Evolutionary conservation across 2,888 invertebrate genomes (phyloP), one percentile per base, ranked within the genome.

Genomic region (Cephus nigrinus): DNA sequence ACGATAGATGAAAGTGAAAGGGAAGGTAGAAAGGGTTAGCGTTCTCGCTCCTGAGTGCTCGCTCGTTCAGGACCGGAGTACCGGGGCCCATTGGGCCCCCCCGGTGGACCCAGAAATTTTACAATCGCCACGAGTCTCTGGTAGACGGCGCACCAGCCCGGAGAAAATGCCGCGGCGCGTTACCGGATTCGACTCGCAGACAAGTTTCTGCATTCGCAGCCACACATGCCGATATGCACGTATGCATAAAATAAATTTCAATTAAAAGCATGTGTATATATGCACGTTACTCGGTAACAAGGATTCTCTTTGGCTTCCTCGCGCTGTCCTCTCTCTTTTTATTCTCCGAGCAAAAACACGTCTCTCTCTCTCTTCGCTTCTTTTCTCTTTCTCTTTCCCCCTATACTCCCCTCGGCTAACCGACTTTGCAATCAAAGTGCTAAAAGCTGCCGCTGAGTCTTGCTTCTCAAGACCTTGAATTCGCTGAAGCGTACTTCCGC

Each of bases 1-100:
- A 74, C 87, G 90, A 90, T 89, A 88, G 89, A 91, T 88, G 91
- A 91, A 91, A 91, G 91, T 91, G 91, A 91, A 91, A 91, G 91
- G 90, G 89, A 90, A 90, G 90, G 89, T 90, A 90, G 91, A 91
- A 90, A 91, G 90, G 90, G 91, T 90, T 87, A 86, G 84, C 84
- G 83, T 78, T 81, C 81, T 84, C 80, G 82, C 80, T 79, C 74
- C 68, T 74, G 76, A 36, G 80, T 79, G 74, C 80, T 79, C 80
- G 75, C 76, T 77, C 80, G 82, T 73, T 73, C 35, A 68, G 74
- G 69, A 55, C 69, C 55, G 75, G 75, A 75, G 76, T 73, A n/a
- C 74, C 11, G 74, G 12, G 35, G 74, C 71, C 71, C 71, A 76
- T 77, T 77, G 75, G 74, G 77, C 79, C 81, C 36, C 81, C 81